Conservation (phyloP, 2,113 vertebrate genomes). For the Vulpes vulpes region DNA sequence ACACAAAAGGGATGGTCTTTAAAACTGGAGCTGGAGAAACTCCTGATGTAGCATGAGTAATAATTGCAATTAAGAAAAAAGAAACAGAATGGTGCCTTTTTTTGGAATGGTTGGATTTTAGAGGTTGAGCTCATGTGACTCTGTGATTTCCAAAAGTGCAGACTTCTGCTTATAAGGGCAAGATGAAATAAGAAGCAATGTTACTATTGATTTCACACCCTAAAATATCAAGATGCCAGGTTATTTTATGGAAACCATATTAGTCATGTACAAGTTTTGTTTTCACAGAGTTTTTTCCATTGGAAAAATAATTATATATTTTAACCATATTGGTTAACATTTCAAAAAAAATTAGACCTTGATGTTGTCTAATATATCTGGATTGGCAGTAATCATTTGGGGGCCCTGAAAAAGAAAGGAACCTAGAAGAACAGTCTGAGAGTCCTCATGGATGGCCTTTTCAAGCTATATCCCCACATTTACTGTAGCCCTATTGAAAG, state of each 20-base stretch:
- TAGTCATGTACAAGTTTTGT: not conserved
- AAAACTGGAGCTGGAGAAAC: constrained; percentile 9
- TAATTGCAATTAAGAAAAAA: not conserved
- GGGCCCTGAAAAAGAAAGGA: not conserved
- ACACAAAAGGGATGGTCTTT: not conserved
- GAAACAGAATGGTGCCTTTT: not conserved
- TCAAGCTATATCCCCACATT: not conserved
- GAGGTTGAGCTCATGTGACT: not conserved
- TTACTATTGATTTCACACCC: not conserved
- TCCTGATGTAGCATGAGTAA: not conserved
- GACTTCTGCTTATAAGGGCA: not conserved
- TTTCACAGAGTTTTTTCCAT: not conserved
- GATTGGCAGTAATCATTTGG: not conserved
- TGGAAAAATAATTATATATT: not conserved
- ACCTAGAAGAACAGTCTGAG: not conserved
- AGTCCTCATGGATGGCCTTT: not conserved
- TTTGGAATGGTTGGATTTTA: not conserved
- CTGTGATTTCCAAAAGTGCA: not conserved
- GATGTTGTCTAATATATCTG: not conserved
- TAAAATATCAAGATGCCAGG: constrained; percentile 10
- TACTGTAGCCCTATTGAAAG: not conserved
- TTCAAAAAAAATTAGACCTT: constrained; percentile 34
- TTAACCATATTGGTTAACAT: constrained; percentile 15
- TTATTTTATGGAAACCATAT: not conserved
- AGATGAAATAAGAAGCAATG: not conserved